Conservation (phyloP, 2,797 vertebrate species). For the Triplophysa bombifrons region DNA sequence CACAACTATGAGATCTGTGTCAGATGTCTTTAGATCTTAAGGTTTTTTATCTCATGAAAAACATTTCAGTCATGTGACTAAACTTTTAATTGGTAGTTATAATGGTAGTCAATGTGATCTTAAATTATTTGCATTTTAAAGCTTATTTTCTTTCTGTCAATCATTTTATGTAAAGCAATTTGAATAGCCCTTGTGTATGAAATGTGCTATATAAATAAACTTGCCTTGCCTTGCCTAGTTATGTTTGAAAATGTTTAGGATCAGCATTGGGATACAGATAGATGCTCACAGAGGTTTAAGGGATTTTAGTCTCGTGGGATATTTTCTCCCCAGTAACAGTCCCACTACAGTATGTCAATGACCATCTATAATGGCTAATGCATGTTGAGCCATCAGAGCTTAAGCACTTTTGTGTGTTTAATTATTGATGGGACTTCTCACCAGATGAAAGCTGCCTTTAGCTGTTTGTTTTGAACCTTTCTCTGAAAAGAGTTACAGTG, state of each 20-base stretch:
- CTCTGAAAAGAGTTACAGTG: constrained; percentile 10
- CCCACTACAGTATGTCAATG: background rate
- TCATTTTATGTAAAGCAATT: no score
- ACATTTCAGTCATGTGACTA: no score
- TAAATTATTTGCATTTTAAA: no score
- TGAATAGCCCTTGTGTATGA: no score
- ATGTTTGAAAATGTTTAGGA: background rate
- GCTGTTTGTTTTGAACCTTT: background rate
- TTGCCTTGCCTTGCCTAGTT: no score
- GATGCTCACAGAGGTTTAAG: background rate
- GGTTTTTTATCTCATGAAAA: no score
- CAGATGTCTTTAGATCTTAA: no score
- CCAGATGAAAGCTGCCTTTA: constrained; percentile 14
- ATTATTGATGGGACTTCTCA: constrained; percentile 42
- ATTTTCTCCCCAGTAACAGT: background rate
- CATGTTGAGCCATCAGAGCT: constrained; percentile 26
- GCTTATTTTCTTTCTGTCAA: no score
- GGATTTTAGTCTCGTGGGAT: constrained; percentile 1
- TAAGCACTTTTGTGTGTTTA: constrained; percentile 31
- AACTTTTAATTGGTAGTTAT: background rate
- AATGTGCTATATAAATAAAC: no score
- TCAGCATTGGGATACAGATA: constrained; percentile 10
- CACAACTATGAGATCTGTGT: no score
- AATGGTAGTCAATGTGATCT: no score
- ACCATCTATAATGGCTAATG: constrained; percentile 42